Evolutionary conservation across 2,888 invertebrate genomes (phyloP), one percentile per base, ranked within the genome.

Genomic region (Psococerastis gibbosa): DNA sequence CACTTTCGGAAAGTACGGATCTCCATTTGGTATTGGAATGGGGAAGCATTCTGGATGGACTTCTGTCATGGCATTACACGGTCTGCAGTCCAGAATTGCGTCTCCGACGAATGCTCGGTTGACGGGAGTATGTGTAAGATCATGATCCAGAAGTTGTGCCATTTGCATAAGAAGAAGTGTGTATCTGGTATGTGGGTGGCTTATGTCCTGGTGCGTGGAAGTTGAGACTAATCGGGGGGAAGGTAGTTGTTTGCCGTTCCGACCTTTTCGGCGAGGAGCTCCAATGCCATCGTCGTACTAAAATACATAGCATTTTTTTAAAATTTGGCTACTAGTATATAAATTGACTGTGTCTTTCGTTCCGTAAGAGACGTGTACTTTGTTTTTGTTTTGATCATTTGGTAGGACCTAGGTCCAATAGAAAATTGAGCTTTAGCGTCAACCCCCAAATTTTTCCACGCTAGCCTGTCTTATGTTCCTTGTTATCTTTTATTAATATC

Each of bases 121-220:
- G 46, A 68, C 63, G 1, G 70, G 69, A 2, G 69, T 68, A 49
- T 67, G 65, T 9, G 68, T 68, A 47, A 69, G 55, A 49, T 70
- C 70, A 53, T 70, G 69, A 50, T 70, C 70, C 33, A 69, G 55
- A 42, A 70, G 60, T 53, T 70, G 69, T 3, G 66, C 69, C 50
- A 65, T 66, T 52, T 68, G 68, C 69, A 69, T 69, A n/a, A 68
- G 54, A 56, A 69, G 59, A 32, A 68, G 54, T 1, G 66, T 60
- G 51, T 67, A 67, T 8, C 63, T 54, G 9, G 59, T 58, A 48
- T 66, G 65, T 1, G 64, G 63, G 2, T 58, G 55, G 41, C 60
- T 60, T 18, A 60, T 57, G 50, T 65, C 63, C 16, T 57, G 55
- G 51, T 69, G 69, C 16, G 68, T 59, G 32, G 54, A 56, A 32